These are phyloP conservation scores for Aptenodytes patagonicus DNA, from an alignment of 2,113 vertebrate species.

Conservation along the genomic window DNA sequence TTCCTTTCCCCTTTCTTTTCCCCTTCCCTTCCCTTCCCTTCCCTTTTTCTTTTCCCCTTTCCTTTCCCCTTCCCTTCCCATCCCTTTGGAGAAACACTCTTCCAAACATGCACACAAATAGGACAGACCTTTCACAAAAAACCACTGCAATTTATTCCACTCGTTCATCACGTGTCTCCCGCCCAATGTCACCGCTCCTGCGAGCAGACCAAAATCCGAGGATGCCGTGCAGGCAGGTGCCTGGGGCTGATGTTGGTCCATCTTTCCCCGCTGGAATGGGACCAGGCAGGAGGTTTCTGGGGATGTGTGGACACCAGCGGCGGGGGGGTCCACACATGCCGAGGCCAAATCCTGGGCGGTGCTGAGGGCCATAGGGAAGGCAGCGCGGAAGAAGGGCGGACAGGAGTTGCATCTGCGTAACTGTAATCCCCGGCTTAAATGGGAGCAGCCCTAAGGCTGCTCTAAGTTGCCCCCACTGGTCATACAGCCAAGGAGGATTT, in stretches of 20 bases:
- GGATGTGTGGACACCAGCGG: neutral
- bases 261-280: neutral
- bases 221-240: neutral
- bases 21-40: neutral
- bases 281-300: neutral
- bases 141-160: neutral
- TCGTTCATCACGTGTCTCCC: neutral
- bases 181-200: rapidly evolving
- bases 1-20: too few species aligned
- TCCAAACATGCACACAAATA: neutral
- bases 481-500: neutral
- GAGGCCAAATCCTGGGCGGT: neutral
- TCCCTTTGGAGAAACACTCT: neutral
- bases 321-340: rapidly evolving
- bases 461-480: neutral
- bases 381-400: neutral
- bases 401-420: neutral
- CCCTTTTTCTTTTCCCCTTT: rapidly evolving
- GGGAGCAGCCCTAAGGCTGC: neutral
- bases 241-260: neutral
- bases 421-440: neutral
- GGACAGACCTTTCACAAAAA: neutral
- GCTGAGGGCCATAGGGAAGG: neutral
- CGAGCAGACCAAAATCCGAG: neutral
- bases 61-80: neutral